Evolutionary conservation across 1,140 invertebrate genomes (phyloP).

Genomic region (Tenebrio molitor): DNA sequence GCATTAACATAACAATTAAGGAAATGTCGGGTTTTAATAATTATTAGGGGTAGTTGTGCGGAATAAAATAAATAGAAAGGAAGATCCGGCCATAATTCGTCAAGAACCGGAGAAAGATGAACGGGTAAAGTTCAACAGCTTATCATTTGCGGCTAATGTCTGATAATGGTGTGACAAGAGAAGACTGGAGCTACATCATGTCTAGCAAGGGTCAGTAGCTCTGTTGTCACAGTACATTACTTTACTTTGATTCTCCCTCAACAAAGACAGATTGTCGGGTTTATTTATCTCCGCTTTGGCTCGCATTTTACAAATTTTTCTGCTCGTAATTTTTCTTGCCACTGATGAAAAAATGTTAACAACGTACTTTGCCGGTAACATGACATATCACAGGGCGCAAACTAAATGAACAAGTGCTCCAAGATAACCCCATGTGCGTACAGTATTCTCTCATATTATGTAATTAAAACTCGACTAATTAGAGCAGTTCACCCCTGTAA

Average conservation of each 20-base stretch:
- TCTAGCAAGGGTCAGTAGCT: slow-evolving; percentile 37
- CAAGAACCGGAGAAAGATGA: slow-evolving; percentile 31
- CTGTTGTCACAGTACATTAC: slow-evolving; percentile 35
- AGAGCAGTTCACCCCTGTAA: slow-evolving; percentile 29
- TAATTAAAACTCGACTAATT: slow-evolving; percentile 37
- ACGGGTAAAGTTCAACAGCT: slow-evolving; percentile 34
- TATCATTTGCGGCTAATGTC: slow-evolving; percentile 38
- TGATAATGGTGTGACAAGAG: slow-evolving; percentile 40
- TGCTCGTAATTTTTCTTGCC: background rate
- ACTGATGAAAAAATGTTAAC: slow-evolving; percentile 16
- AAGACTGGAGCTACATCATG: slow-evolving; percentile 34
- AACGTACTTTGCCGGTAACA: background rate
- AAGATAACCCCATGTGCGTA: slow-evolving; percentile 27
- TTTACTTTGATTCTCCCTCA: slow-evolving; percentile 31
- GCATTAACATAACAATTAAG: slow-evolving; percentile 39
- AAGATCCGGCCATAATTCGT: slow-evolving; percentile 38
- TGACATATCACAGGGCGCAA: background rate
- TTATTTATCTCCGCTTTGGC: slow-evolving; percentile 11
- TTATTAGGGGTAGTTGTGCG: slow-evolving; percentile 36
- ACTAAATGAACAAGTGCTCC: slow-evolving; percentile 3
- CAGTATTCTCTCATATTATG: slow-evolving; percentile 20
- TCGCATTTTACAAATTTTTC: slow-evolving; percentile 25
- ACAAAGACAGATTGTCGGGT: slow-evolving; percentile 28
- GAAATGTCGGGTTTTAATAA: slow-evolving; percentile 39
- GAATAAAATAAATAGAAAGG: slow-evolving; percentile 39